These are phyloP conservation scores for Tyrannus savana DNA, from an alignment of 2,113 vertebrate genomes.

Conservation along the genomic window DNA sequence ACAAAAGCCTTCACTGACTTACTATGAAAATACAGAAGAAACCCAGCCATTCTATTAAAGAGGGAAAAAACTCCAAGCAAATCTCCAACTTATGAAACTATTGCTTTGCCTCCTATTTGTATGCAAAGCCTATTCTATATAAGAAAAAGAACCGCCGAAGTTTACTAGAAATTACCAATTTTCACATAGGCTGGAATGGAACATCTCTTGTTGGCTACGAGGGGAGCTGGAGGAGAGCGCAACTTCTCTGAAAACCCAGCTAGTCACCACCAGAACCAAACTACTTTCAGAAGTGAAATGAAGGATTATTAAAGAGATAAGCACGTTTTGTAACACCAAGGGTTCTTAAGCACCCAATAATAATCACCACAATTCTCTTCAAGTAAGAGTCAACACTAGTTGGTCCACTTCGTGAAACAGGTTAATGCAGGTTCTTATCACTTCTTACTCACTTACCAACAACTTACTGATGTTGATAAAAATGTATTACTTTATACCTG, in stretches of 20 bases:
- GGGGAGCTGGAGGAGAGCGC: fast-evolving
- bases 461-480: background rate
- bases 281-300: background rate
- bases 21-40: background rate
- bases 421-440: background rate
- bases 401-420: background rate
- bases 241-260: background rate
- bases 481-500: background rate
- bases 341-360: background rate
- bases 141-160: background rate
- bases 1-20: background rate
- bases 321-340: background rate
- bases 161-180: background rate
- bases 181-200: background rate
- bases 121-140: background rate
- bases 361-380: background rate
- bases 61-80: background rate
- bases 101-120: background rate
- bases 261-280: background rate
- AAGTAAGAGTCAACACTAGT: background rate
- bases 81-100: background rate
- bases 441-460: background rate
- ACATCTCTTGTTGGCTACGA: fast-evolving
- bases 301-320: background rate
- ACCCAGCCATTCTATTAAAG: background rate